Base-by-base conservation (phyloP, 2,797 vertebrate genomes). In the Schizopygopsis malacanthus region DNA sequence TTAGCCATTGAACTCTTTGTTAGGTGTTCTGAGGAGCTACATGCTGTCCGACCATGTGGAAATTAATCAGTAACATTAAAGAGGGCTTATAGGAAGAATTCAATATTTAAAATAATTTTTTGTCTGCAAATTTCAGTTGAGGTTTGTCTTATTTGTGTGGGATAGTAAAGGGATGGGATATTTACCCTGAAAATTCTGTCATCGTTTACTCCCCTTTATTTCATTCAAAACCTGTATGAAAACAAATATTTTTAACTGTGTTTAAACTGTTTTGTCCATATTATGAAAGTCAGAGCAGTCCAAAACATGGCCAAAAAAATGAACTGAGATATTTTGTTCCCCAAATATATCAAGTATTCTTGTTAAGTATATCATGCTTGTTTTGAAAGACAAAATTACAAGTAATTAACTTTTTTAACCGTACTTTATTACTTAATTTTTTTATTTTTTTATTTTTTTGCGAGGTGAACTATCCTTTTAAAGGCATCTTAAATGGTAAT, bases 1-100 rank as follows among this genome's bases (percentile, higher is more conserved):
- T 70, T 69, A 81, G 70, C 47, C 18, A 65, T 7, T 56, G 43
- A 73, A 47, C 45, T 65, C 11, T n/a, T 80, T 71, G 81, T 83
- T 61, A 45, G 78, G 77, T 87, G 86, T 59, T 80, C 77, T 28
- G 25, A 63, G 56, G 25, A 61, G 50, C 28, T 65, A 45, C n/a
- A 33, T 39, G 33, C 7, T 37, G 16, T 37, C 56, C 0, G 3
- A 54, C 20, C 1, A 13, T 39, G 75, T 56, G 8, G 59, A 37
- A 77, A n/a, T 59, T 5, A 22, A 56, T 39, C 10, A 13, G 37
- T 77, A 20, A 77, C 20, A 41, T 56, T 56, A 77, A 77, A 39
- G 18, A 22, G 22, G 15, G 39, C 15, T n/a, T 56, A 56, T 25
- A 4, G 4, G n/a, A 13, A 63, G 59, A 63, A 63, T 28, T 2